A percentile compares a stretch with the other conserved stretches of the same genome.
These are phyloP conservation scores for Bombus pyrosoma DNA, from an alignment of 1,140 invertebrate genomes.

Conservation along the genomic window DNA sequence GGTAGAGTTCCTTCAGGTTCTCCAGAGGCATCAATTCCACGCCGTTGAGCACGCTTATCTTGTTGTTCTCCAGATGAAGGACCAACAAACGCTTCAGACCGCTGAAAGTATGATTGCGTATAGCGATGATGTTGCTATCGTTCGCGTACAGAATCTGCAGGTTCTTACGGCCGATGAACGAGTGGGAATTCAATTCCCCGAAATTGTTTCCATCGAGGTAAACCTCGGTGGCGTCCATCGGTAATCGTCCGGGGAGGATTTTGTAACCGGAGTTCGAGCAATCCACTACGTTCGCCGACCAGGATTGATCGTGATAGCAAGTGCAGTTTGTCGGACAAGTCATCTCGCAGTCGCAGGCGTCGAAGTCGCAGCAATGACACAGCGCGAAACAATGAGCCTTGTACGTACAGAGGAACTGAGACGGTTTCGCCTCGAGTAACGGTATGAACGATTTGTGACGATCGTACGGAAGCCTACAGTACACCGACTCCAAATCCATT, in stretches of 20 bases:
- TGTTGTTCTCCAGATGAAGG: constrained; percentile 93
- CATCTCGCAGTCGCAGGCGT: constrained; percentile 93
- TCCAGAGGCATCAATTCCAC: constrained; percentile 89
- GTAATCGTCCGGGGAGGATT: constrained; percentile 89
- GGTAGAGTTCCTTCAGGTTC: constrained; percentile 90
- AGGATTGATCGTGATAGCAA: constrained; percentile 93
- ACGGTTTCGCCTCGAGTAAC: constrained; percentile 87
- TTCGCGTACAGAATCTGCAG: constrained; percentile 92
- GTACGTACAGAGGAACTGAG: constrained; percentile 92
- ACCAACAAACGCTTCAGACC: constrained; percentile 88
- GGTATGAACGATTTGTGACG: constrained; percentile 88
- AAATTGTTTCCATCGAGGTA: constrained; percentile 94
- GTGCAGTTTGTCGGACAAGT: constrained; percentile 93
- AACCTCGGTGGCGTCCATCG: constrained; percentile 95
- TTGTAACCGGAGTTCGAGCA: constrained; percentile 90
- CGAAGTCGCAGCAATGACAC: constrained; percentile 94
- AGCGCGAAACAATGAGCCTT: constrained; percentile 91
- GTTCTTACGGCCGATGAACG: constrained; percentile 94
- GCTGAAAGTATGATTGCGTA: constrained; percentile 94
- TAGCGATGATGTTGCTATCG: constrained; percentile 89
- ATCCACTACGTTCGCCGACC: constrained; percentile 95
- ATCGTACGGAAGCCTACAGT: constrained; percentile 91
- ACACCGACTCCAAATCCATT: constrained; percentile 91
- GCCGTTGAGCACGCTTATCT: constrained; percentile 88
- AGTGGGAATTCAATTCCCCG: constrained; percentile 90